Conservation (phyloP, 2,797 vertebrate species). For the Centropyge bicolor region DNA sequence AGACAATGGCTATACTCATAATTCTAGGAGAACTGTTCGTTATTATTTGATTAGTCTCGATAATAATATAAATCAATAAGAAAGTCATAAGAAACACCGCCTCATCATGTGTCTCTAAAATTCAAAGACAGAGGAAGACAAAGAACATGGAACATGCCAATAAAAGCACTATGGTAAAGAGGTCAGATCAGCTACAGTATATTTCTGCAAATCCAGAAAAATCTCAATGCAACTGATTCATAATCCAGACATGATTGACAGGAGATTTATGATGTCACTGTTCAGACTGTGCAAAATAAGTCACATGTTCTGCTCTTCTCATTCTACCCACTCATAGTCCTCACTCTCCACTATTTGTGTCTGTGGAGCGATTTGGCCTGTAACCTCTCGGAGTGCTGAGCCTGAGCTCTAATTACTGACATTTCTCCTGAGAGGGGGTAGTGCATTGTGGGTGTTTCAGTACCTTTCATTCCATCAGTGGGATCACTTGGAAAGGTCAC, state of each 20-base stretch:
- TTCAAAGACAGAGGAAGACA: neutral
- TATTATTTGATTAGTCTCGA: neutral
- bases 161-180: neutral
- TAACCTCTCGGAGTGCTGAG: slow-evolving; percentile 33
- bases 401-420: slow-evolving; percentile 69
- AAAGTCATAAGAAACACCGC: neutral
- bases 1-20: no score
- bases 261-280: neutral
- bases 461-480: slow-evolving; percentile 73
- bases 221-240: neutral
- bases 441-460: slow-evolving; percentile 60
- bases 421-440: slow-evolving; percentile 65
- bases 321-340: neutral
- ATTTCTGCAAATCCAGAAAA: neutral
- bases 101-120: neutral
- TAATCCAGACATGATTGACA: neutral
- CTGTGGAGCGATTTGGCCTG: slow-evolving; percentile 42
- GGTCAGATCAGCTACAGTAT: neutral
- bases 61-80: neutral
- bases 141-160: neutral
- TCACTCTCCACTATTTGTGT: slow-evolving; percentile 11
- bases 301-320: slow-evolving; percentile 2
- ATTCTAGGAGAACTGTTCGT: neutral
- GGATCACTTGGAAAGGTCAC: slow-evolving; percentile 73
- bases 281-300: neutral